Conservation (phyloP, 2,113 vertebrate genomes). For the Zosterops pallidus region DNA sequence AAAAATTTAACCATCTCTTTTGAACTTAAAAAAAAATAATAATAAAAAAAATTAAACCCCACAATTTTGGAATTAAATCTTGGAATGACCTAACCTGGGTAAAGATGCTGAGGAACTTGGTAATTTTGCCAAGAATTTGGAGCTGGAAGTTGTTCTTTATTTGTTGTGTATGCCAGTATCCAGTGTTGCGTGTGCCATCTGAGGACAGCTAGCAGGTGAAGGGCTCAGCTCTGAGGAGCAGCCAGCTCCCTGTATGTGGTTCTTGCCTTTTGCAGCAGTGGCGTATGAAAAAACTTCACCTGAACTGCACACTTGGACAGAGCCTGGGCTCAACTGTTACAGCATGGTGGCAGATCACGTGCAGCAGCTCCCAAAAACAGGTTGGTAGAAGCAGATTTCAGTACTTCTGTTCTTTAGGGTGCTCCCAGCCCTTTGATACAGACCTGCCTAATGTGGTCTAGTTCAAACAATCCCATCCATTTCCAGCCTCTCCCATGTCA, state of each 20-base stretch:
- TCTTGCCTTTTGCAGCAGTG: background rate
- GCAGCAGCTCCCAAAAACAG: background rate
- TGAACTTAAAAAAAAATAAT: background rate
- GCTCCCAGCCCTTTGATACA: background rate
- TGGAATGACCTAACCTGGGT: background rate
- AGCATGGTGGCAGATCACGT: background rate
- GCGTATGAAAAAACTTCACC: background rate
- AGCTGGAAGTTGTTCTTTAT: background rate
- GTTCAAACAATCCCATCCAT: background rate
- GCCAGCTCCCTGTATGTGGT: rapidly evolving
- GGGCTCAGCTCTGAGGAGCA: background rate
- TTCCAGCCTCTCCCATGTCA: background rate
- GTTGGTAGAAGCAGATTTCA: background rate
- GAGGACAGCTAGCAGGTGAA: background rate
- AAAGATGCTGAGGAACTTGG: background rate
- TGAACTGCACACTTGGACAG: rapidly evolving
- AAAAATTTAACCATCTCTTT: background rate
- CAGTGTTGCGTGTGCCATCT: rapidly evolving
- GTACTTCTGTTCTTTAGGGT: background rate
- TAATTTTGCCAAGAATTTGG: background rate
- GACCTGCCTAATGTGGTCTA: background rate
- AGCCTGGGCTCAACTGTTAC: background rate
- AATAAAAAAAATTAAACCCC: background rate
- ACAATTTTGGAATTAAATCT: background rate
- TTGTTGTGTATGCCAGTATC: background rate